Base-by-base conservation (phyloP, 2,113 vertebrate genomes). In the Rhinolophus sinicus region DNA sequence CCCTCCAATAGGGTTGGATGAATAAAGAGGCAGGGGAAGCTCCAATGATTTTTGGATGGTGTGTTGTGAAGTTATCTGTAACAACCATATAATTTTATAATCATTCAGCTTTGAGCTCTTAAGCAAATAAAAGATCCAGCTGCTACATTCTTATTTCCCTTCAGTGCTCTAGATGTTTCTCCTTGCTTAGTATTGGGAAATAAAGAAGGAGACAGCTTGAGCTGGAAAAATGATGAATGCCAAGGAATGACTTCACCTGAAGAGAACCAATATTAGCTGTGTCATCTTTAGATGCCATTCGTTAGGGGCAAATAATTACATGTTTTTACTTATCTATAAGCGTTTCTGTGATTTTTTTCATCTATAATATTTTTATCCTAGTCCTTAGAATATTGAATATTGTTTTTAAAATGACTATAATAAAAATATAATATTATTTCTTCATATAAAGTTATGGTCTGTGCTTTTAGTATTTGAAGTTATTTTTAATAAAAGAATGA, bases 401-500 rank as follows among this genome's bases (percentile, higher is more conserved):
- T 77, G 86, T 21, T 28, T 50, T 50, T 50, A 50, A 89, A 93
- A 82, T 77, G 11, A 35, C 33, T 33, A 26, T 67, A 82, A 60
- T 50, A 47, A 78, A 47, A 95, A 98, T 95, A 94, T 54, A 35
- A 78, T 93, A 87, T 81, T 90, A 96, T 70, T 93, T 98, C 52
- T 90, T 97, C 75, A 92, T 13, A 47, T 62, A 92, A 96, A 97
- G 58, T 82, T 81, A 38, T 64, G 26, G 73, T 54, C 89, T 97
- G 1, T 90, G 62, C 75, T 94, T 97, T 97, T 95, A 44, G 64
- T 58, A 97, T 47, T 81, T 38, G 88, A 86, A 95, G 97, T 93
- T 96, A 96, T 80, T 97, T 97, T 95, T 90, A 97, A 93, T 85
- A 90, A 95, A 98, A 96, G 50, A 96, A 16, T 72, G 50, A 75